Evolutionary conservation across 2,797 vertebrate genomes (phyloP).

Genomic region (Poeciliopsis presidionis): DNA sequence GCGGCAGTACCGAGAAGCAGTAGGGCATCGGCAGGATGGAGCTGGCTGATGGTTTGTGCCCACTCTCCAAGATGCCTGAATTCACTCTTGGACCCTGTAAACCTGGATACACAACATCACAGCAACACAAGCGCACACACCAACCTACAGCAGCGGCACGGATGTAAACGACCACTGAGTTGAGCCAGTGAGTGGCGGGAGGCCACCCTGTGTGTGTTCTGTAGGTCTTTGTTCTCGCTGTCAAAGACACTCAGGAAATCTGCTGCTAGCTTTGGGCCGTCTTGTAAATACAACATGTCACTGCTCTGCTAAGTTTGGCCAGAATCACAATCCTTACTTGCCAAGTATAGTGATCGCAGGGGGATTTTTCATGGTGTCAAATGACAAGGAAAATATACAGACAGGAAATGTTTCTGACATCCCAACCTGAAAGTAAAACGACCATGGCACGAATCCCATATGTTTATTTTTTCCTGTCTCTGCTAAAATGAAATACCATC

Average conservation of each 20-base stretch:
- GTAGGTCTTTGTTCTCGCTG: slow-evolving; percentile 66
- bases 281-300: slow-evolving; percentile 66
- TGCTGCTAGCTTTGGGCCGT: slow-evolving; percentile 45
- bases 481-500: slow-evolving; percentile 28
- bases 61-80: slow-evolving; percentile 37
- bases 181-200: slow-evolving; percentile 58
- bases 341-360: slow-evolving; percentile 55
- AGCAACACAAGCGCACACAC: slow-evolving; percentile 30
- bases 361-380: slow-evolving; percentile 49
- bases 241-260: slow-evolving; percentile 65
- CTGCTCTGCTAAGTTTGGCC: slow-evolving; percentile 60
- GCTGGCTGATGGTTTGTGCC: slow-evolving; percentile 55
- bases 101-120: slow-evolving; percentile 31
- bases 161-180: slow-evolving; percentile 66
- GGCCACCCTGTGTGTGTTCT: slow-evolving; percentile 65
- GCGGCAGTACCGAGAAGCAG: slow-evolving; percentile 57
- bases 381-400: slow-evolving; percentile 39
- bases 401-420: slow-evolving; percentile 13
- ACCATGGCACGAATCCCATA: slow-evolving; percentile 17
- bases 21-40: slow-evolving; percentile 59
- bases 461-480: slow-evolving; percentile 19
- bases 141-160: slow-evolving; percentile 57
- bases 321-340: slow-evolving; percentile 50
- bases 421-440: slow-evolving; percentile 18
- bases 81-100: slow-evolving; percentile 23